Evolutionary conservation across 2,113 vertebrate species (phyloP).

Genomic region (Halichoerus grypus): DNA sequence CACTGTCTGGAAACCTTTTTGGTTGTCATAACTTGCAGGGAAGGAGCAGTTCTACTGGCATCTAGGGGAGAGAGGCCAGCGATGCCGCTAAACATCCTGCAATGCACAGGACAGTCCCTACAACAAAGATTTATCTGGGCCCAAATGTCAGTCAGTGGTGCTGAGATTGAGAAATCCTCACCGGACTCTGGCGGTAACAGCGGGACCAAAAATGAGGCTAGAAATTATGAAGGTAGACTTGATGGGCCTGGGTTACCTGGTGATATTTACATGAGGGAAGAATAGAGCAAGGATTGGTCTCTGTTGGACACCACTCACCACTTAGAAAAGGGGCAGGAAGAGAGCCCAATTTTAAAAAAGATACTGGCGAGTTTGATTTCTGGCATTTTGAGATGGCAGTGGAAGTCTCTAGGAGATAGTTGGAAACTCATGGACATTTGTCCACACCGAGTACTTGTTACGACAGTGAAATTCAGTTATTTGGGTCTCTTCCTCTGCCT

Average conservation of each 20-base stretch:
- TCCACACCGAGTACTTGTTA: background rate
- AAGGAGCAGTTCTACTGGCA: background rate
- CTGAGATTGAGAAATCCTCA: background rate
- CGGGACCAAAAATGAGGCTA: background rate
- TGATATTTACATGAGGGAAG: background rate
- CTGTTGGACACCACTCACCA: background rate
- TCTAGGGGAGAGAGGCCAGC: background rate
- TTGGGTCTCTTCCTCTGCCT: background rate
- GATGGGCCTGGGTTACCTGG: background rate
- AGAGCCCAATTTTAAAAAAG: background rate
- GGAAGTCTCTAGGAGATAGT: background rate
- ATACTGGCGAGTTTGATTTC: background rate
- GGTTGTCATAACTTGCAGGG: background rate
- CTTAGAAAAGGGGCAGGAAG: background rate
- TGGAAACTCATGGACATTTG: background rate
- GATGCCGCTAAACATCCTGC: background rate
- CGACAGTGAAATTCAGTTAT: background rate
- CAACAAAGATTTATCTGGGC: background rate
- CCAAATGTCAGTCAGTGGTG: background rate
- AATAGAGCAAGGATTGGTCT: background rate
- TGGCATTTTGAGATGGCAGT: background rate
- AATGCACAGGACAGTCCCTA: background rate
- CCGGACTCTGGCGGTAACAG: background rate
- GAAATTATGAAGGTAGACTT: slow-evolving; percentile 2
- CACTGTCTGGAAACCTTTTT: background rate